Conservation (phyloP, 2,797 vertebrate genomes). For the Emys orbicularis region DNA sequence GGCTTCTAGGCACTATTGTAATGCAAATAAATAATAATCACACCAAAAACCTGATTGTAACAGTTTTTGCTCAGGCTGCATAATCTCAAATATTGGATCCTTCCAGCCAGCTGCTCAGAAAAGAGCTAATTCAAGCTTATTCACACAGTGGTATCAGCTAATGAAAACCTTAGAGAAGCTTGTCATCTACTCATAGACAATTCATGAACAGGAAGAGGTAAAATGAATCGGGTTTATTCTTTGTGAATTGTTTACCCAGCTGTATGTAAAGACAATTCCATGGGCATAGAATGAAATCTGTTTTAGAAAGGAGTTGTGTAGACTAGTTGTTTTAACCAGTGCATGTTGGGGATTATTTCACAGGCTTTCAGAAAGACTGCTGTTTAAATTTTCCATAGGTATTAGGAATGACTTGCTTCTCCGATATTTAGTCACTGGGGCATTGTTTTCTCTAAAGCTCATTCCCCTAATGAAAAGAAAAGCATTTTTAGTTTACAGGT, state of each 20-base stretch:
- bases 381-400: background rate
- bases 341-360: background rate
- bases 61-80: background rate
- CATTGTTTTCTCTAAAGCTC: background rate
- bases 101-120: background rate
- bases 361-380: background rate
- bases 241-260: background rate
- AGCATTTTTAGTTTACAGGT: background rate
- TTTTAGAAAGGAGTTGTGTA: background rate
- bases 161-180: background rate
- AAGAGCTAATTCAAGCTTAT: background rate
- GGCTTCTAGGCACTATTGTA: background rate
- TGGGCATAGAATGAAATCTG: background rate
- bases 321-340: background rate
- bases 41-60: background rate
- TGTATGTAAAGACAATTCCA: background rate
- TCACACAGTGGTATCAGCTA: background rate
- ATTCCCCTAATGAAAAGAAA: slow-evolving; percentile 10
- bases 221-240: background rate
- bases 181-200: background rate
- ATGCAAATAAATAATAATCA: background rate
- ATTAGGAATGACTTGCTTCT: background rate
- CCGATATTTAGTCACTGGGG: background rate
- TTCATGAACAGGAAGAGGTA: background rate
- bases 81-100: background rate